Evolutionary conservation across 2,797 vertebrate species (phyloP), one percentile per base, ranked within the genome.

Genomic region (Gymnopithys bicolor): DNA sequence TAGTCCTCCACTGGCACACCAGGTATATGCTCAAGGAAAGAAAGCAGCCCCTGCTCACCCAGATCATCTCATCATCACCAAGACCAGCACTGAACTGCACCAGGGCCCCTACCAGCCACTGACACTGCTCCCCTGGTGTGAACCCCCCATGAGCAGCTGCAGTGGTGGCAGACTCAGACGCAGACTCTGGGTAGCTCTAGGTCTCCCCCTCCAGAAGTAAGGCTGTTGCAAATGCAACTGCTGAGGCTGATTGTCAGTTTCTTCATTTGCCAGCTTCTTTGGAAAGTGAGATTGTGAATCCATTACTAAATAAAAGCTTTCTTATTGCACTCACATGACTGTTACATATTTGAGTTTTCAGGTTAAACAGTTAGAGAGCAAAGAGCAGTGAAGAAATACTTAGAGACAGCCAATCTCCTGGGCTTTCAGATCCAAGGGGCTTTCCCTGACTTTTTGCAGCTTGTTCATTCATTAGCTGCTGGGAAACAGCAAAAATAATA

Each of bases 141-240:
- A 45, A 56, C 46, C 30, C 7, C 39, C 16, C 39, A 43, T 6
- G 77, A 48, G 52, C 56, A 63, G 80, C 83, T 39, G 67, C 78
- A 56, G 74, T 1, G 0, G 8, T 3, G 19, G 19, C 10, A 13
- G 49, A 30, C 13, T 30, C 0, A 4, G 7, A 28, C 25, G 12
- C 43, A 23, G 39, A 5, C 27, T 49, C 30, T 30, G 55, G 28
- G 76, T 59, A 91, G 90, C 68, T 91, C 64, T 37, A 33, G 52
- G 55, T 77, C 48, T 87, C 79, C 64, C 75, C 70, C 71, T 91
- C 79, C 79, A 68, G 83, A 71, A 85, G n/a, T 28, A 69, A 48
- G 18, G 74, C 58, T 71, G 66, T 23, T 60, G 41, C 33, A 90
- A 74, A 76, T 24, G 27, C 43, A 30, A 0, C 43, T 66, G 68